These are phyloP conservation scores for Ctena decussata DNA, from an alignment of 2,888 invertebrate species.

Conservation along the genomic window DNA sequence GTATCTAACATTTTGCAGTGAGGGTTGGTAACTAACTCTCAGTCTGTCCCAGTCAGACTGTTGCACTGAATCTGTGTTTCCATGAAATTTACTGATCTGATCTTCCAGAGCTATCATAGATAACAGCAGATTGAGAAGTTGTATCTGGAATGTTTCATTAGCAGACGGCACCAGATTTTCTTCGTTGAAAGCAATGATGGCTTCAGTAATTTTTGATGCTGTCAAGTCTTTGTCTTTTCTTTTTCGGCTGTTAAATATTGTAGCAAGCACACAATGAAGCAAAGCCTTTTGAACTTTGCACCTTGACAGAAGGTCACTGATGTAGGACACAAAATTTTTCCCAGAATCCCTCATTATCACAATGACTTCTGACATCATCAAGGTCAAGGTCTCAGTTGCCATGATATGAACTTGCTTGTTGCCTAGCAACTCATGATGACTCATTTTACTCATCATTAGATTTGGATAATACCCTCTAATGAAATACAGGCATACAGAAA, in stretches of 20 bases:
- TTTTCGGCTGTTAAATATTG: slow-evolving; percentile 89
- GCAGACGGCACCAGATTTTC: slow-evolving; percentile 79
- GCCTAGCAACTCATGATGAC: slow-evolving; percentile 90
- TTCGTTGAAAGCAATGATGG: slow-evolving; percentile 92
- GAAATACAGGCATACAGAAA: slow-evolving; percentile 92
- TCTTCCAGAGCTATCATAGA: slow-evolving; percentile 93
- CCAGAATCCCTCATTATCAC: slow-evolving; percentile 92
- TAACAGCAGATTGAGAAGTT: slow-evolving; percentile 89
- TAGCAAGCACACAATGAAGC: slow-evolving; percentile 93
- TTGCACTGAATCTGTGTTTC: slow-evolving; percentile 39
- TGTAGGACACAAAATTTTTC: slow-evolving; percentile 92
- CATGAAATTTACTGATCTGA: slow-evolving; percentile 88
- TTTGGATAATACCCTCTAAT: slow-evolving; percentile 92
- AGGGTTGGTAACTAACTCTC: slow-evolving; percentile 79
- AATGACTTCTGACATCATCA: slow-evolving; percentile 92
- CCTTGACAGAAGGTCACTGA: slow-evolving; percentile 90
- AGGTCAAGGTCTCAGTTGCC: slow-evolving; percentile 91
- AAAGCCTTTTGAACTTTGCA: slow-evolving; percentile 95
- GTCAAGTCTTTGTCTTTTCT: slow-evolving; percentile 50
- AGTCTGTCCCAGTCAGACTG: slow-evolving; percentile 86
- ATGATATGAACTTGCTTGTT: slow-evolving; percentile 91
- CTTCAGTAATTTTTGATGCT: slow-evolving; percentile 90
- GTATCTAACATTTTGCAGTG: slow-evolving; percentile 79
- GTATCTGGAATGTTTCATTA: slow-evolving; percentile 85
- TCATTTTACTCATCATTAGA: slow-evolving; percentile 90